These are phyloP conservation scores for Carettochelys insculpta DNA, from an alignment of 2,113 vertebrate species.

Conservation along the genomic window DNA sequence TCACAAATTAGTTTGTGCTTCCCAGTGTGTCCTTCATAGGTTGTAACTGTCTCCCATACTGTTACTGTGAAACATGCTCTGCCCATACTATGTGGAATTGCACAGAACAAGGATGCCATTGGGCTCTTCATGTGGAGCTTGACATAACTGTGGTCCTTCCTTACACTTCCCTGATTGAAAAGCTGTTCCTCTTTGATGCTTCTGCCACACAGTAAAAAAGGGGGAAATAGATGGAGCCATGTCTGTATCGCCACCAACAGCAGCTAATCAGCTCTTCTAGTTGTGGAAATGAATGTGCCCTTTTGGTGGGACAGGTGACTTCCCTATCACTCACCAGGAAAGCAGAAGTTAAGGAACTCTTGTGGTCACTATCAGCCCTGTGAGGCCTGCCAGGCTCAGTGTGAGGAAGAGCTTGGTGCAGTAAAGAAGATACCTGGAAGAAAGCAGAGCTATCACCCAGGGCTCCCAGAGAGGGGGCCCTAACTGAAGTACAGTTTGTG, in stretches of 20 bases:
- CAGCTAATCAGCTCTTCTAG: background rate
- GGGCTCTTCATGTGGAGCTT: background rate
- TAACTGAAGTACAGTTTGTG: background rate
- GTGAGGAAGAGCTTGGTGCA: background rate
- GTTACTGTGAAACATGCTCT: background rate
- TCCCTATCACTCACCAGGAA: background rate
- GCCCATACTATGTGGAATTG: constrained; percentile 18
- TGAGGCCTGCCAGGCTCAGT: background rate
- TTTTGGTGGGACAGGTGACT: background rate
- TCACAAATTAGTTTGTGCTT: background rate
- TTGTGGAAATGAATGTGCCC: background rate
- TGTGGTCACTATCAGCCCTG: background rate
- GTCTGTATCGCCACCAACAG: background rate
- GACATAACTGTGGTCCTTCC: background rate
- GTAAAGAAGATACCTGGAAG: background rate
- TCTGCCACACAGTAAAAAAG: background rate
- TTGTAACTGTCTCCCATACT: constrained; percentile 28
- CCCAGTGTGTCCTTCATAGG: constrained; percentile 28
- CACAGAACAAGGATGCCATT: background rate
- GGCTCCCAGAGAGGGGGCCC: background rate
- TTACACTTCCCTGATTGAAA: background rate
- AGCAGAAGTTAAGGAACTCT: background rate
- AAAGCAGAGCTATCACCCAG: background rate
- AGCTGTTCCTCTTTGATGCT: background rate
- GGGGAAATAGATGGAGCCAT: background rate